Conservation (phyloP, 2,888 invertebrate genomes). For the Lasius platythorax region DNA sequence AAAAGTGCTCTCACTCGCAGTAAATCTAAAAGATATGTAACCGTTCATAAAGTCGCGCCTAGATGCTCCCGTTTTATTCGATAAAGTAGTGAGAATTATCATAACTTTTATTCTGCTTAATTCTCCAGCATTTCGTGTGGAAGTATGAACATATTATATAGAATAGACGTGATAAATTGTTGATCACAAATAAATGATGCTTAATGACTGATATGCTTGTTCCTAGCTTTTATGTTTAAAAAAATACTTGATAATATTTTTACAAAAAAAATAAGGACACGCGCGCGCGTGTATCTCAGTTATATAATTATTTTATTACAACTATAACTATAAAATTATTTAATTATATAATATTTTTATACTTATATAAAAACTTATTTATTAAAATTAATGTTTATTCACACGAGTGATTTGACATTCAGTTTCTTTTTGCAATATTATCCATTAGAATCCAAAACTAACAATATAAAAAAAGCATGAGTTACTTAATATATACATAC, state of each 20-base stretch:
- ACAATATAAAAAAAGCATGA: not conserved
- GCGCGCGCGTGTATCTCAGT: not conserved
- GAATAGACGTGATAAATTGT: not conserved
- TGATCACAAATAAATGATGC: not conserved
- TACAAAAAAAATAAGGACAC: not conserved
- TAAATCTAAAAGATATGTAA: conserved; percentile 55
- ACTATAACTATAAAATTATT: too few species aligned
- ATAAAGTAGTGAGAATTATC: conserved; percentile 16
- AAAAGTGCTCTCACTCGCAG: conserved; percentile 34
- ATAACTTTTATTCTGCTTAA: conserved; percentile 39
- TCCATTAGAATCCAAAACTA: not conserved
- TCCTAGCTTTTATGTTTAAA: not conserved
- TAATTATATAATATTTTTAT: not conserved
- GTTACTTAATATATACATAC: not conserved
- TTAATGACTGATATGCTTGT: not conserved
- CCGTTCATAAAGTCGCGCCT: conserved; percentile 35
- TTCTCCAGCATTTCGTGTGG: not conserved
- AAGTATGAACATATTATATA: conserved; percentile 6
- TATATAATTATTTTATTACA: not conserved
- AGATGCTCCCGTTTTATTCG: conserved; percentile 38
- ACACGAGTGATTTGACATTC: not conserved
- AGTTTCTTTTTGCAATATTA: not conserved
- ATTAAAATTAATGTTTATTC: not conserved
- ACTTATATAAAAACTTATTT: not conserved
- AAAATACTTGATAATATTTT: not conserved